Evolutionary conservation across 2,888 invertebrate genomes (phyloP).

Genomic region (Crioceris asparagi): DNA sequence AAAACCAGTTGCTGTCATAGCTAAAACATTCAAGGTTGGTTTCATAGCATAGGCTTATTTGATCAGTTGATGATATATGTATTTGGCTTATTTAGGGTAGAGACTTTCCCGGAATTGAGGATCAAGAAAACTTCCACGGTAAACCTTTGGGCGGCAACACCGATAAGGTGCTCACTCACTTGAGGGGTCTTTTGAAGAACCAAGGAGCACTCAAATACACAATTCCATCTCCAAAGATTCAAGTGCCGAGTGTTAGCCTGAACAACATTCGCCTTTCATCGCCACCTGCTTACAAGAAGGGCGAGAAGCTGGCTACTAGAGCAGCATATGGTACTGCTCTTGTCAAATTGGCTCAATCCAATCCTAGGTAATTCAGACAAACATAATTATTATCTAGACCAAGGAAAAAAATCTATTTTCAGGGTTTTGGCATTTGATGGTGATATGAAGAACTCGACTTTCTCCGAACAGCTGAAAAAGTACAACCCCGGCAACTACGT

Average conservation of each 20-base stretch:
- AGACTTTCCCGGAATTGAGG: conserved; percentile 80
- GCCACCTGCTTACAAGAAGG: conserved; percentile 72
- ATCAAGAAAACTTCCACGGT: conserved; percentile 94
- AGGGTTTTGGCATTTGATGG: conserved; percentile 91
- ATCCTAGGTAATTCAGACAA: conserved; percentile 31
- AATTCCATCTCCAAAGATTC: conserved; percentile 48
- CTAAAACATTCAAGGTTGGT: conserved; percentile 77
- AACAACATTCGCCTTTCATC: conserved; percentile 57
- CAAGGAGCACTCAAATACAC: conserved; percentile 49
- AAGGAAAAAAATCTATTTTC: not conserved
- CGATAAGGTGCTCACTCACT: conserved; percentile 54
- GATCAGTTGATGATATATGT: too few relatives aligned
- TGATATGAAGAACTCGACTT: conserved; percentile 98
- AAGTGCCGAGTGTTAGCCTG: conserved; percentile 61
- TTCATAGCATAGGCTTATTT: not conserved
- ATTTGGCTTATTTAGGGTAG: conserved; percentile 49
- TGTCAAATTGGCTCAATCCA: conserved; percentile 68
- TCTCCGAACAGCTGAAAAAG: conserved; percentile 79
- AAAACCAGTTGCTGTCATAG: conserved; percentile 84
- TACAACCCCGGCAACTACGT: conserved; percentile 64
- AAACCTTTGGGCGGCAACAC: conserved; percentile 83
- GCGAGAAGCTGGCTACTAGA: conserved; percentile 74
- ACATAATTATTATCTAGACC: not conserved
- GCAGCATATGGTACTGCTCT: conserved; percentile 89
- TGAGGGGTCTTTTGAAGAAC: conserved; percentile 56